Conservation (phyloP, 1,140 invertebrate genomes). For the Lepidurus apus region DNA sequence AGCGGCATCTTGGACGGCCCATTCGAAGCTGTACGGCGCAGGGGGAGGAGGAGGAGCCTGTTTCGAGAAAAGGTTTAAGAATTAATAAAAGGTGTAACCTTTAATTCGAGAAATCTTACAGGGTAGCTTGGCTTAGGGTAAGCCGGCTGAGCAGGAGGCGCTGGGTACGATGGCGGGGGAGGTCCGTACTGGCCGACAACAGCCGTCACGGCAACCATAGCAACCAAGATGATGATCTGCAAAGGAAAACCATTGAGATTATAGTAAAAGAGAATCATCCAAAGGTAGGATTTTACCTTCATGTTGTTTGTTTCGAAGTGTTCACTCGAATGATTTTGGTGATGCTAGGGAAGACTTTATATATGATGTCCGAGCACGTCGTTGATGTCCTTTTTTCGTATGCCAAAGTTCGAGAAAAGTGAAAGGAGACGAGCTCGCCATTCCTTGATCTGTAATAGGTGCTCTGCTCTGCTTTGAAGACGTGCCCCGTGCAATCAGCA, state of each 20-base stretch:
- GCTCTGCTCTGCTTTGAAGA: not conserved
- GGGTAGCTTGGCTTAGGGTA: not conserved
- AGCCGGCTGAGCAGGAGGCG: not conserved
- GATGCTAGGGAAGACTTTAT: not conserved
- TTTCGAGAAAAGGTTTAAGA: not conserved
- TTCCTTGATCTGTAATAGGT: not conserved
- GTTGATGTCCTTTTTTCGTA: not conserved
- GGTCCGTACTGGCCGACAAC: not conserved
- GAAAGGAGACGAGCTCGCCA: not conserved
- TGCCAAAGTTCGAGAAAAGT: not conserved
- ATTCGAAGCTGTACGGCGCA: conserved; percentile 28
- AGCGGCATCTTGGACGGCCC: conserved; percentile 34
- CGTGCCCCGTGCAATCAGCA: not conserved
- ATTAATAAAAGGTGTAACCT: not conserved
- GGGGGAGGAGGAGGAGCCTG: not conserved
- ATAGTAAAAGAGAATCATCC: not conserved
- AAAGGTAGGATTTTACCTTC: not conserved
- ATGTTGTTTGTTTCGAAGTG: not conserved
- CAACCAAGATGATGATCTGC: not conserved
- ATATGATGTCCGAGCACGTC: not conserved
- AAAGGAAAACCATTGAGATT: not conserved
- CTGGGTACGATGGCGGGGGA: not conserved
- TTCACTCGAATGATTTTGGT: not conserved
- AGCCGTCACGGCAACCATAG: not conserved
- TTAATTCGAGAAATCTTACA: not conserved